Evolutionary conservation across 2,113 vertebrate species (phyloP), one percentile per base, ranked within the genome.

Genomic region (Petromus typicus): DNA sequence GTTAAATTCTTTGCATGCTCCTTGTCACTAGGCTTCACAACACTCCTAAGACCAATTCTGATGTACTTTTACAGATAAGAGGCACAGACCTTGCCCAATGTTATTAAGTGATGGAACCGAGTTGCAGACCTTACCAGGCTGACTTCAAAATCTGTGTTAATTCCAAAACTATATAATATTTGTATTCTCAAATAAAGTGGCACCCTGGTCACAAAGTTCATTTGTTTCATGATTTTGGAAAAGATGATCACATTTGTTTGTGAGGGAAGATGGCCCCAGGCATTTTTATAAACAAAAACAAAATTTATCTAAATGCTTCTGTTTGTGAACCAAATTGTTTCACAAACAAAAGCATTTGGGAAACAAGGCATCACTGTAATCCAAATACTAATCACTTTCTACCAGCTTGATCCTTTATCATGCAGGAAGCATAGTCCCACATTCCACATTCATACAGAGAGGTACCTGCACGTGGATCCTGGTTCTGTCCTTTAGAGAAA

Each of bases 51-150:
- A 86, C 56, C 75, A 86, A 71, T 57, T 80, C 54, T 59, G 69
- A 89, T 14, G 4, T 7, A 64, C 20, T 88, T 95, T 92, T 73
- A 90, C 7, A 69, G 87, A 81, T 83, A 86, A 97, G 66, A 91
- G 54, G 82, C 22, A 76, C 5, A 85, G 16, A 32, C 17, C 25
- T 81, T 82, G 59, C 40, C 64, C 30, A 66, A 10, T 2, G 45
- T 67, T 5, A 78, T 2, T 63, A 86, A 45, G 56, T 85, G 37
- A 78, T 78, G 30, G 59, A 94, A 93, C 34, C 93, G 51, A 81
- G 57, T 86, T 89, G 67, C 75, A 89, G 64, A 57, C 22, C 54
- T 66, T 89, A 48, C 45, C 43, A 73, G 79, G 84, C 17, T 91
- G 59, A 90, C 25, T 90, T 61, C 51, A 73, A 93, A 95, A 91